These are phyloP conservation scores for Herminia tarsipennalis DNA, from an alignment of 2,888 invertebrate species.

Conservation along the genomic window DNA sequence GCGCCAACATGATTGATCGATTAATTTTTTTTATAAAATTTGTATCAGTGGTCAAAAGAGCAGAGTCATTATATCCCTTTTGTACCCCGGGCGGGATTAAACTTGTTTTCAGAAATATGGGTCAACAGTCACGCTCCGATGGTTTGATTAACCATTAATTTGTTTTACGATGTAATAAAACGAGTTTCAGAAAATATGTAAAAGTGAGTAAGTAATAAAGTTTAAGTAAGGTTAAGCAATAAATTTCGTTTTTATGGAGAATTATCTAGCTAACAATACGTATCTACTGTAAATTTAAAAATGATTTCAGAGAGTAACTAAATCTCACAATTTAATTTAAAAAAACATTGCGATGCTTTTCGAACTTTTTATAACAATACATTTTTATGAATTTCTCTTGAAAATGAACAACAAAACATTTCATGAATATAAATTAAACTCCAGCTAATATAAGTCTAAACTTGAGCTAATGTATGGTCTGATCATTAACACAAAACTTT, in stretches of 20 bases:
- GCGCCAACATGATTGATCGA: constrained; percentile 40
- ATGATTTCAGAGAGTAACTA: neutral
- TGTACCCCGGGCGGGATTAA: constrained; percentile 2
- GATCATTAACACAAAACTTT: constrained; percentile 27
- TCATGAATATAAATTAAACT: neutral
- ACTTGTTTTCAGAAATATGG: constrained; percentile 10
- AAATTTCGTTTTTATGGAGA: too few species aligned
- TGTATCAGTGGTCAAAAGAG: constrained; percentile 22
- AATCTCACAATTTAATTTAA: too few species aligned
- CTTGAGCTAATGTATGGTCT: constrained; percentile 6
- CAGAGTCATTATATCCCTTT: constrained; percentile 11
- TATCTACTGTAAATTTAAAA: neutral
- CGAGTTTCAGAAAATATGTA: neutral
- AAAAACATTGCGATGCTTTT: too few species aligned
- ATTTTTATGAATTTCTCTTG: too few species aligned
- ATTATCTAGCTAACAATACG: neutral
- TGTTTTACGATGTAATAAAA: constrained; percentile 7
- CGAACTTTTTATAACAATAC: too few species aligned
- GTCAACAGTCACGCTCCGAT: constrained; percentile 2
- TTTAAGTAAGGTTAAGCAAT: neutral
- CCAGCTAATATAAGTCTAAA: too few species aligned
- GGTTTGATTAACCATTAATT: constrained; percentile 10
- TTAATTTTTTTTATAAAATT: constrained; percentile 34
- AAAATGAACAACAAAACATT: too few species aligned
- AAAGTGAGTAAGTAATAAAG: neutral